phyloP scores from a whole-genome alignment of 2,888 invertebrate genomes.

The Trisateles emortualis region DNA sequence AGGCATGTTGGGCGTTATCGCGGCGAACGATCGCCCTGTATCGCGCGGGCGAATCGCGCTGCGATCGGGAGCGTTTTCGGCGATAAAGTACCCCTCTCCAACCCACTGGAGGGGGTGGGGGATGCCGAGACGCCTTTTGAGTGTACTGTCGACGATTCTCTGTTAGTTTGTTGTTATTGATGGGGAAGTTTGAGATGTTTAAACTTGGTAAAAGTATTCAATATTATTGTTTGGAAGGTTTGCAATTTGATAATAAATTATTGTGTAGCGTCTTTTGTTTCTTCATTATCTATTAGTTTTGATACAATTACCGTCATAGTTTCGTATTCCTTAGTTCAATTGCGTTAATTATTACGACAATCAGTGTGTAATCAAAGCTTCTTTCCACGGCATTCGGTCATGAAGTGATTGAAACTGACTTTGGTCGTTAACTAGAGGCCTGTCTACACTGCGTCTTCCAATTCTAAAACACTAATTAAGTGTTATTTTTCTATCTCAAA shows the following conservation, averaged over 20 bases:
- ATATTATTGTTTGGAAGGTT: too few species aligned
- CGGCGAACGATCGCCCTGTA: constrained; percentile 61
- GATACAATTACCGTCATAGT: too few species aligned
- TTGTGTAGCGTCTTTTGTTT: too few species aligned
- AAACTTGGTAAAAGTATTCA: not conserved
- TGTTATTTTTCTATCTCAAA: not conserved
- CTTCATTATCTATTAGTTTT: too few species aligned
- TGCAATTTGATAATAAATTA: too few species aligned
- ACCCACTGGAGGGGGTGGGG: constrained; percentile 24
- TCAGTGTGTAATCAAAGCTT: too few species aligned
- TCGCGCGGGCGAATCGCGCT: constrained; percentile 62
- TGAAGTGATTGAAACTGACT: too few species aligned
- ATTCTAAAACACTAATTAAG: not conserved
- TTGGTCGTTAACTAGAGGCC: too few species aligned
- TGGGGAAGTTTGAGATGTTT: not conserved
- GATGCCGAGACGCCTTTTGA: constrained; percentile 47
- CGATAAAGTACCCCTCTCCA: constrained; percentile 63
- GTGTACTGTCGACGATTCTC: constrained; percentile 40
- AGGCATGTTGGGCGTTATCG: constrained; percentile 66
- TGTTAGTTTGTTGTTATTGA: constrained; percentile 20
- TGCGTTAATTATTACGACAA: too few species aligned
- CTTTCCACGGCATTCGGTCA: too few species aligned
- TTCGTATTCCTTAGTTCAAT: too few species aligned
- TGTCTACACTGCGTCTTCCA: too few species aligned
- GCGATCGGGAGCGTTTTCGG: constrained; percentile 71